phyloP scores from a whole-genome alignment of 1,140 invertebrate genomes.

The Ylistrum balloti region DNA sequence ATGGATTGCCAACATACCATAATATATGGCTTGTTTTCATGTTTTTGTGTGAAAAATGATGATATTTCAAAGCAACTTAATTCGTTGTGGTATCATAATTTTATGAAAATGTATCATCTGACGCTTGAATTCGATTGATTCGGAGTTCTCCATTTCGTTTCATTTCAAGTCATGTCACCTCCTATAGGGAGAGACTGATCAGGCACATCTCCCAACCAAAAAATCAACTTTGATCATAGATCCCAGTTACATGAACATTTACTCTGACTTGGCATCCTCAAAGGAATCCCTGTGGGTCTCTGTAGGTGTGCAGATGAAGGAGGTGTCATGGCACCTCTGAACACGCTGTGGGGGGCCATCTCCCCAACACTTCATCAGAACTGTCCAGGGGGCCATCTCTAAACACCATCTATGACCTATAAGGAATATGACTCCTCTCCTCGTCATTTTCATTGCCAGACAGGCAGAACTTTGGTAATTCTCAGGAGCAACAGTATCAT shows the following conservation, averaged over 20 bases:
- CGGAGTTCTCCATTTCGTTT: background rate
- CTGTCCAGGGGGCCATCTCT: conserved; percentile 22
- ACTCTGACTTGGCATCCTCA: background rate
- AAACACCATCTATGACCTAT: conserved; percentile 38
- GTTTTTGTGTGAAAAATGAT: conserved; percentile 28
- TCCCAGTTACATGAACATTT: background rate
- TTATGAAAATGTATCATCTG: background rate
- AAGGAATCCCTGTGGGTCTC: conserved; percentile 22
- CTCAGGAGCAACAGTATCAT: background rate
- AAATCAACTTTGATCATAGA: background rate
- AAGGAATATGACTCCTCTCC: conserved; percentile 8
- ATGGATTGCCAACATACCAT: conserved; percentile 2
- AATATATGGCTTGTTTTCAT: background rate
- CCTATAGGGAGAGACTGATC: background rate
- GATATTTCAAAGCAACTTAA: background rate
- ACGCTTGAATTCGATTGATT: background rate
- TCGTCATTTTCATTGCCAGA: background rate
- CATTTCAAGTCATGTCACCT: background rate
- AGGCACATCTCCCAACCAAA: background rate
- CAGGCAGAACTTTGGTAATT: conserved; percentile 24
- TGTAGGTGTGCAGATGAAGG: background rate
- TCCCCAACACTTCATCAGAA: conserved; percentile 4
- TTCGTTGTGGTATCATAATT: background rate
- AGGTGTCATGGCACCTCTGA: conserved; percentile 1
- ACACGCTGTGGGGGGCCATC: background rate